Base-by-base conservation (phyloP, 2,113 vertebrate species). In the Muscicapa adusta region DNA sequence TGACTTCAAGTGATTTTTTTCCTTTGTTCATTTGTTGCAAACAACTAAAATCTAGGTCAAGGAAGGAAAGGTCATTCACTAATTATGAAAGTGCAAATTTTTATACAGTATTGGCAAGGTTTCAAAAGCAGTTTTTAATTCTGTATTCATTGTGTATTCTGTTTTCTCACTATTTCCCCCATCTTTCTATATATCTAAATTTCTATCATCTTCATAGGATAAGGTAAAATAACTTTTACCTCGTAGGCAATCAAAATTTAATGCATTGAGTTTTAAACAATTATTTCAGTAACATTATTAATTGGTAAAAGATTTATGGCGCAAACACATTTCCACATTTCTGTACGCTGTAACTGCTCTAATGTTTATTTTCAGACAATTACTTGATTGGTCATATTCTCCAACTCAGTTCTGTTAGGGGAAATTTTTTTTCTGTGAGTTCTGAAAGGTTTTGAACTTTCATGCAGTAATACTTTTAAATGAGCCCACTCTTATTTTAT, bases 1-100 rank as follows among this genome's bases (percentile, higher is more conserved):
- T 96, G 94, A 91, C 79, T 96, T 96, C 65, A 89, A 96, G 89
- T 88, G 81, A 95, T 91, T 96, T 95, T 81, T 82, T 93, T 87
- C 95, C 94, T 97, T 94, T 93, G 88, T 82, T 97, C 77, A 90
- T 96, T 98, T 97, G 88, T 96, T 93, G 89, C 78, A 94, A 95
- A 96, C 92, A 96, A 96, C 86, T 85, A 73, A 92, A 96, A 65
- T 86, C 50, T 61, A 75, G 40, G 22, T 54, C 82, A 71, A 88
- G 50, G 34, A 88, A 70, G n/a, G 65, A 72, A 88, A 85, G 18
- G 43, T 70, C 57, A 81, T 71, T 75, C 38, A 58, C 40, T 78
- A 72, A 70, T 76, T 90, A 79, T 15, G 26, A 28, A 93, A 75
- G 31, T 33, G 11, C 7, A 87, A 11, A 23, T 61, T 74, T 72